Percentiles rank a stretch among this genome's conserved stretches.
These are phyloP conservation scores for Metridium senile DNA, from an alignment of 92 coral and sea anemone species.

Conservation along the genomic window DNA sequence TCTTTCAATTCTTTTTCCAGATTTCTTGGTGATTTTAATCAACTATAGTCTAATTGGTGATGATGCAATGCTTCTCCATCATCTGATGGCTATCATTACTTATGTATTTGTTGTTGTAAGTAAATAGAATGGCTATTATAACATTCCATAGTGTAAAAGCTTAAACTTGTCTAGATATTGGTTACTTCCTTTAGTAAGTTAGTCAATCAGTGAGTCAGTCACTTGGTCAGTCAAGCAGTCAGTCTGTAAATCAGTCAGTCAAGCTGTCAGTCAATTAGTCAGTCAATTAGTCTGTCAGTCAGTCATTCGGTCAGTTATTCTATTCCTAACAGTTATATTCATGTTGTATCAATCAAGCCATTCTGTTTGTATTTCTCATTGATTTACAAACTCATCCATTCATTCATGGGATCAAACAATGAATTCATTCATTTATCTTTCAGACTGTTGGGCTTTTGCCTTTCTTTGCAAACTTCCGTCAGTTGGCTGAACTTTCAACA, in stretches of 20 bases:
- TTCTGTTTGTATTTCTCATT: background rate
- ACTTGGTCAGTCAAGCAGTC: too few relatives aligned
- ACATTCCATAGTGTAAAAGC: too few relatives aligned
- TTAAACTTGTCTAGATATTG: too few relatives aligned
- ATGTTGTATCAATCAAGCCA: too few relatives aligned
- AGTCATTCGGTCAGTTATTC: too few relatives aligned
- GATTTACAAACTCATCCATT: background rate
- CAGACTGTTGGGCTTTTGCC: conserved; percentile 78
- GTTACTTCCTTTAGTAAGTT: too few relatives aligned
- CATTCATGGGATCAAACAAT: background rate
- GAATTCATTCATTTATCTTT: background rate
- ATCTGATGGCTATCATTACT: conserved; percentile 88
- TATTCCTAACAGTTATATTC: too few relatives aligned
- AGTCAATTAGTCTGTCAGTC: too few relatives aligned
- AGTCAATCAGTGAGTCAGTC: too few relatives aligned
- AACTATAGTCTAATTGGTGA: conserved; percentile 76
- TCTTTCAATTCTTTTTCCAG: too few relatives aligned
- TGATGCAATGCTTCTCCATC: conserved; percentile 71
- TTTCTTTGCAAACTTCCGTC: conserved; percentile 92
- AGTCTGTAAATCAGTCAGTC: too few relatives aligned
- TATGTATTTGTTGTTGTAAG: conserved; percentile 93
- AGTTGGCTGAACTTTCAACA: conserved; percentile 96
- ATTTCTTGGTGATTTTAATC: conserved; percentile 63
- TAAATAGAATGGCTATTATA: background rate
- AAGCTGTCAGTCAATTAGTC: too few relatives aligned